Conservation (phyloP, 1,140 invertebrate species). For the Metopolophium dirhodum region DNA sequence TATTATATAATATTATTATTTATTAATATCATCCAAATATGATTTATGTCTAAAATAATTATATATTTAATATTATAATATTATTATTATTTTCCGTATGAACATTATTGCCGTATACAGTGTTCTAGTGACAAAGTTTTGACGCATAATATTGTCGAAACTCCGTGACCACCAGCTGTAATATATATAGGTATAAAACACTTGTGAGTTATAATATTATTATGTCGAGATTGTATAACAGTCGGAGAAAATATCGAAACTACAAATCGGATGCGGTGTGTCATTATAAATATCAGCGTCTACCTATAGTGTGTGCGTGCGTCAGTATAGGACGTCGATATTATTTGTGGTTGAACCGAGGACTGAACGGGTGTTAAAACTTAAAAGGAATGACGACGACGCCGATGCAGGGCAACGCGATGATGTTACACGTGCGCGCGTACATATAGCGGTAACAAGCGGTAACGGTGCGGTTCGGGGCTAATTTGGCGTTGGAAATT, state of each 20-base stretch:
- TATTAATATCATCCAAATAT: background rate
- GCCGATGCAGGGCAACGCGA: background rate
- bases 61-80: background rate
- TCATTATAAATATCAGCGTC: background rate
- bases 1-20: background rate
- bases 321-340: background rate
- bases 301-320: background rate
- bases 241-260: background rate
- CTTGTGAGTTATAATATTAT: too few relatives aligned
- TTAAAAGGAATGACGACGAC: background rate
- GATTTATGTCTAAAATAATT: background rate
- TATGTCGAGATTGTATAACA: too few relatives aligned
- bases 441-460: background rate
- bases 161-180: too few relatives aligned
- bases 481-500: background rate
- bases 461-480: background rate
- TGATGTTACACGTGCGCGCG: background rate
- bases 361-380: background rate
- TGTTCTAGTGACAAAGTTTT: too few relatives aligned
- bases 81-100: too few relatives aligned
- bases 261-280: background rate
- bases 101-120: too few relatives aligned
- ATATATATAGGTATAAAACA: too few relatives aligned
- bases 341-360: background rate
- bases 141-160: too few relatives aligned